A percentile compares a stretch with the other conserved stretches of the same genome.
Evolutionary conservation across 2,797 vertebrate genomes (phyloP).

Genomic region (Dicrostonyx torquatus): DNA sequence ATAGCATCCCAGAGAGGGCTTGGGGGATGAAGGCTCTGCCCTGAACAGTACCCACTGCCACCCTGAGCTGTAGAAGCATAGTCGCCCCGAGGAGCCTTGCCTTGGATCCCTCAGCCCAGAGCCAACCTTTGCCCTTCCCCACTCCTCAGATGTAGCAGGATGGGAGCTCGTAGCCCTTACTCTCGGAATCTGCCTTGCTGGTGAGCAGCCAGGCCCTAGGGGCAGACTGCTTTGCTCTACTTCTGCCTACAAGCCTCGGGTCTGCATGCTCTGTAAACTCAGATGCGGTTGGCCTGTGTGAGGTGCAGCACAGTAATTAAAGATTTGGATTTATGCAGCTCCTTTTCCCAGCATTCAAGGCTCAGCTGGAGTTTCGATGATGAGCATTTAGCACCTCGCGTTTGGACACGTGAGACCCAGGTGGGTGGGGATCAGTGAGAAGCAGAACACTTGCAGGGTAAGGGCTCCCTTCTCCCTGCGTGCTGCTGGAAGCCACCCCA

Average conservation of each 20-base stretch:
- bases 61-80: no score
- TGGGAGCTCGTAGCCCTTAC: neutral
- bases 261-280: neutral
- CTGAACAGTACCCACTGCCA: rapidly evolving
- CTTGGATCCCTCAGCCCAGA: no score
- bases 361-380: neutral
- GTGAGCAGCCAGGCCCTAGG: no score
- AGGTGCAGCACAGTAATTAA: neutral
- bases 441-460: rapidly evolving
- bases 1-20: no score
- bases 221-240: no score
- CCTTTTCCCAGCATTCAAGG: neutral
- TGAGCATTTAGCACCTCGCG: neutral
- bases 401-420: rapidly evolving
- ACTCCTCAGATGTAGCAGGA: neutral
- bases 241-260: neutral
- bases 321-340: neutral
- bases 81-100: neutral
- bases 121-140: neutral
- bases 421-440: neutral
- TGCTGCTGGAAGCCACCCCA: rapidly evolving
- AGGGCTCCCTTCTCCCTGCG: neutral
- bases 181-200: neutral
- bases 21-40: rapidly evolving
- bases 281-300: neutral